Conservation (phyloP, 2,888 invertebrate genomes). For the Lacanobia wlatinum region DNA sequence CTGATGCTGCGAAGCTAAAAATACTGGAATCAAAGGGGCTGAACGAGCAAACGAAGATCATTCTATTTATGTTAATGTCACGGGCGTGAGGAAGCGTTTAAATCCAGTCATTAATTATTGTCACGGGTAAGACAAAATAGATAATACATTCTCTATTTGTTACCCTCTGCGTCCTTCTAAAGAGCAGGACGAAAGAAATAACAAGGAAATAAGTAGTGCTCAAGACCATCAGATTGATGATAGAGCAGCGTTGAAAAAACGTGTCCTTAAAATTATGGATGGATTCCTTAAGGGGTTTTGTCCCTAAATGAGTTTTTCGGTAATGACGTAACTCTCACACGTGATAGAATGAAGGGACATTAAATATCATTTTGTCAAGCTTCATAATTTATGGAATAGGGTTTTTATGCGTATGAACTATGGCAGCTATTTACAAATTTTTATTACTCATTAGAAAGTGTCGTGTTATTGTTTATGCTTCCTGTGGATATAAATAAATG, state of each 20-base stretch:
- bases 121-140: slow-evolving; percentile 90
- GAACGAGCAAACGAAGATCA: slow-evolving; percentile 85
- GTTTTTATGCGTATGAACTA: slow-evolving; percentile 80
- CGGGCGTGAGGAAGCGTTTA: slow-evolving; percentile 91
- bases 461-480: slow-evolving; percentile 80
- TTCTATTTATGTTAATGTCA: slow-evolving; percentile 91
- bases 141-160: slow-evolving; percentile 90
- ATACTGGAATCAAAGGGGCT: slow-evolving; percentile 90
- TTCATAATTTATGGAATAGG: slow-evolving; percentile 82
- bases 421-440: slow-evolving; percentile 79
- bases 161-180: slow-evolving; percentile 82
- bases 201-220: slow-evolving; percentile 85
- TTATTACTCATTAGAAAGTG: slow-evolving; percentile 80
- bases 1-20: slow-evolving; percentile 87
- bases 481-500: slow-evolving; percentile 70
- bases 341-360: slow-evolving; percentile 80
- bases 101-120: slow-evolving; percentile 91
- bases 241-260: slow-evolving; percentile 84
- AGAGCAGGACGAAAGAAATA: slow-evolving; percentile 86
- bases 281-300: slow-evolving; percentile 81
- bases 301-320: slow-evolving; percentile 84
- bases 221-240: slow-evolving; percentile 86
- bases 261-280: slow-evolving; percentile 85
- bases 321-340: slow-evolving; percentile 84
- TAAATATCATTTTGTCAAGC: slow-evolving; percentile 89